Percentiles rank a stretch among this genome's conserved stretches.
phyloP scores from a whole-genome alignment of 2,113 vertebrate species.

The Tetrax tetrax region DNA sequence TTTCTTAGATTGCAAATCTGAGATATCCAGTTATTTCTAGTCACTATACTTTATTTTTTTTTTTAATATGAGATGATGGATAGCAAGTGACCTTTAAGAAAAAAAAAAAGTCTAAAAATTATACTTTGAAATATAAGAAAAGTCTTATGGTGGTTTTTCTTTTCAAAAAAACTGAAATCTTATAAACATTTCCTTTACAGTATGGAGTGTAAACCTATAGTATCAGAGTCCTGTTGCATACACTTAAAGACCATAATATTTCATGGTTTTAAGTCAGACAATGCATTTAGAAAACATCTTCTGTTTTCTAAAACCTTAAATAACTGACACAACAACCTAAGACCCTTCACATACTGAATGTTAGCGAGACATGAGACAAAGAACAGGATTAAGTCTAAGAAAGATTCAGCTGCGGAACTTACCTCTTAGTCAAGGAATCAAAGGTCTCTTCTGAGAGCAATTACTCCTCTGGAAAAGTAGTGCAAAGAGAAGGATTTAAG shows the following conservation, averaged over 20 bases:
- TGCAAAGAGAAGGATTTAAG: not conserved
- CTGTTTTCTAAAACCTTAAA: not conserved
- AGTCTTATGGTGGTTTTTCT: not conserved
- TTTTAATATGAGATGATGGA: accelerated
- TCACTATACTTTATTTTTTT: not conserved
- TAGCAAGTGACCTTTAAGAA: not conserved
- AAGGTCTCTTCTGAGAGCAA: not conserved
- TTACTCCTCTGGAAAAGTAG: not conserved
- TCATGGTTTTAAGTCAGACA: not conserved
- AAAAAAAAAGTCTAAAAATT: not conserved
- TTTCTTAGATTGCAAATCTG: not conserved
- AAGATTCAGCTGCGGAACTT: not conserved
- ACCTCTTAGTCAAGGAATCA: not conserved
- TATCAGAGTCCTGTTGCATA: not conserved
- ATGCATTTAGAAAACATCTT: not conserved
- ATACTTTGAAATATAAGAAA: not conserved
- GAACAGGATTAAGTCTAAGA: not conserved
- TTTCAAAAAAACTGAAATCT: not conserved
- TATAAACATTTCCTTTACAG: not conserved
- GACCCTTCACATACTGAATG: not conserved
- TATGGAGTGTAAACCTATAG: not conserved
- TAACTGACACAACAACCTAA: not conserved
- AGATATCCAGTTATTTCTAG: not conserved
- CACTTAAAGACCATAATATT: not conserved
- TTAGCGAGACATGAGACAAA: not conserved